Evolutionary conservation across 2,797 vertebrate species (phyloP), one percentile per base, ranked within the genome.

Genomic region (Myotis vivesi): DNA sequence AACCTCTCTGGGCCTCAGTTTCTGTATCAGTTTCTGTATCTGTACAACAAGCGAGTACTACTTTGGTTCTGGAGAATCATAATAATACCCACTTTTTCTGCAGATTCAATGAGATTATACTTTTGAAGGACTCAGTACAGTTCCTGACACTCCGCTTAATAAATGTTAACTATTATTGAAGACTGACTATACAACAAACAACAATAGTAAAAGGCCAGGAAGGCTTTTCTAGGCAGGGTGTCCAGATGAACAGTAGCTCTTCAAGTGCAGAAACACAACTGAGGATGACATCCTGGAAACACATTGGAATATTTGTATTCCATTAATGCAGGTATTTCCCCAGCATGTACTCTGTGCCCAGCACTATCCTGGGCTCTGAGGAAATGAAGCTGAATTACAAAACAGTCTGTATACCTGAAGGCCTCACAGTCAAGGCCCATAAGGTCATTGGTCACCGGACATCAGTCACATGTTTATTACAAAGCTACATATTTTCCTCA

Each of bases 11-110:
- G 41, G 57, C 71, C 55, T 87, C 38, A 13, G 84, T 83, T 82
- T 94, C 87, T 77, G 55, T 89, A 77, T 93, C 79, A 51, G 71
- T 89, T 89, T 89, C 92, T 49, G 0, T 72, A 57, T 55, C 81
- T 66, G 66, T n/a, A 62, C 53, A 76, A 51, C 19, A 41, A n/a
- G 92, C 6, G 8, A 71, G 62, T 38, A 19, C 62, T 51, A 0
- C 72, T 73, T 41, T 25, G 79, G 38, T 76, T 80, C 68, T 80
- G 49, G 25, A n/a, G 80, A 53, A 83, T 83, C 59, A 53, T 36
- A 10, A 69, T 4, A 68, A 49, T 9, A 68, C 4, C 23, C 44
- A 17, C 69, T 85, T 22, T 2, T 57, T 51, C 15, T 10, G 25
- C 49, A 44, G 69, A 81, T 25, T 36, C 23, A 59, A 22, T 53